Evolutionary conservation across 2,113 vertebrate species (phyloP).

Genomic region (Psammodynastes pulverulentus): DNA sequence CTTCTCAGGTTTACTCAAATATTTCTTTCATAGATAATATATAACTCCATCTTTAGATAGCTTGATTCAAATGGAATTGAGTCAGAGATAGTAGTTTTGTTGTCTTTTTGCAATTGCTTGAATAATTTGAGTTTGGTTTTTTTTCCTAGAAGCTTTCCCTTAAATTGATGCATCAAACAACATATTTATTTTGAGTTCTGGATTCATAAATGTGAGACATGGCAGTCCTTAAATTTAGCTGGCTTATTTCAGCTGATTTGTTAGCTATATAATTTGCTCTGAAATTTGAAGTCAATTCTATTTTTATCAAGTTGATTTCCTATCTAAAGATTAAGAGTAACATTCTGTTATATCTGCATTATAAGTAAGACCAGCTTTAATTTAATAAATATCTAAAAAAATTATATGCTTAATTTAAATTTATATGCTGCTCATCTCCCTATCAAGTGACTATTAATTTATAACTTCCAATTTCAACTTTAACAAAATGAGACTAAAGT

Average conservation of each 20-base stretch:
- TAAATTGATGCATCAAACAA: background rate
- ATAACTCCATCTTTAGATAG: background rate
- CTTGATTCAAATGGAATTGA: background rate
- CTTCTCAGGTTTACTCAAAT: background rate
- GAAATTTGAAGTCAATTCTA: background rate
- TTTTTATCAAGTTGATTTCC: background rate
- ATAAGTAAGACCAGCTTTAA: background rate
- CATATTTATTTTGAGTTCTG: background rate
- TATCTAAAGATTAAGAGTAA: constrained; percentile 1
- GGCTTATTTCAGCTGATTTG: background rate
- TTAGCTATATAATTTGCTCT: background rate
- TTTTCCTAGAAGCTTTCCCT: background rate
- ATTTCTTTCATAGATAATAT: background rate
- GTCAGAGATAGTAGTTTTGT: background rate
- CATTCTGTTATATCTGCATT: background rate
- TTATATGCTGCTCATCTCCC: background rate
- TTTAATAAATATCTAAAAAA: background rate
- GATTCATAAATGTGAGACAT: background rate
- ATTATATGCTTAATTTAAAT: too few relatives aligned
- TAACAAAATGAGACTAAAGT: constrained; percentile 18
- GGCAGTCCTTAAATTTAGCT: background rate
- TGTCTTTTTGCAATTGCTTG: background rate
- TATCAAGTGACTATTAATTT: background rate
- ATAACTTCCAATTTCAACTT: background rate
- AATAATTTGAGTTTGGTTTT: background rate